Evolutionary conservation across 2,888 invertebrate genomes (phyloP).

Genomic region (Disparrhopalites patrizii): DNA sequence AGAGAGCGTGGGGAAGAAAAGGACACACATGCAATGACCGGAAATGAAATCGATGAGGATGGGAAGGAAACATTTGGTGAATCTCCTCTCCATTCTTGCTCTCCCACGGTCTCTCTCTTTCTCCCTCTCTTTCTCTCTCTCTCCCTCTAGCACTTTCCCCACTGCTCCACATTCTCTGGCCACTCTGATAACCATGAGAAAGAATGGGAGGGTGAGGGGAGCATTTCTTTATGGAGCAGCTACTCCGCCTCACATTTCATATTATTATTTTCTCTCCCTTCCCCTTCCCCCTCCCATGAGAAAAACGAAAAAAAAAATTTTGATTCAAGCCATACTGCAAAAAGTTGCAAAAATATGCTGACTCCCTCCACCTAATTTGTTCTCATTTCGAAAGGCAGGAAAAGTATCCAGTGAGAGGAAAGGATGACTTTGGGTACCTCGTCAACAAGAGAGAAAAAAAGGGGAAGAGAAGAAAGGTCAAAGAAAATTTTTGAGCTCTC

Average conservation of each 20-base stretch:
- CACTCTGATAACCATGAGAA: too few species aligned
- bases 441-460: not conserved
- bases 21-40: constrained; percentile 25
- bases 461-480: not conserved
- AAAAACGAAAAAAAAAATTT: too few species aligned
- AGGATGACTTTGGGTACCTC: too few species aligned
- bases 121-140: not conserved
- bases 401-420: too few species aligned
- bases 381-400: too few species aligned
- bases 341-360: not conserved
- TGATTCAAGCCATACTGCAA: constrained; percentile 12
- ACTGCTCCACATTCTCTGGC: not conserved
- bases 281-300: too few species aligned
- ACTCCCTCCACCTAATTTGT: not conserved
- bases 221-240: constrained; percentile 10
- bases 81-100: too few species aligned
- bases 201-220: not conserved
- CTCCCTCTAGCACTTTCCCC: not conserved
- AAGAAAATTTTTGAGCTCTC: not conserved
- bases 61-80: constrained; percentile 26
- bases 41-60: constrained; percentile 25
- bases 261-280: not conserved
- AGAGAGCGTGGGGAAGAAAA: too few species aligned
- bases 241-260: constrained; percentile 9
- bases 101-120: not conserved